phyloP scores from a whole-genome alignment of 1,140 invertebrate genomes.

The Drosophila lini region DNA sequence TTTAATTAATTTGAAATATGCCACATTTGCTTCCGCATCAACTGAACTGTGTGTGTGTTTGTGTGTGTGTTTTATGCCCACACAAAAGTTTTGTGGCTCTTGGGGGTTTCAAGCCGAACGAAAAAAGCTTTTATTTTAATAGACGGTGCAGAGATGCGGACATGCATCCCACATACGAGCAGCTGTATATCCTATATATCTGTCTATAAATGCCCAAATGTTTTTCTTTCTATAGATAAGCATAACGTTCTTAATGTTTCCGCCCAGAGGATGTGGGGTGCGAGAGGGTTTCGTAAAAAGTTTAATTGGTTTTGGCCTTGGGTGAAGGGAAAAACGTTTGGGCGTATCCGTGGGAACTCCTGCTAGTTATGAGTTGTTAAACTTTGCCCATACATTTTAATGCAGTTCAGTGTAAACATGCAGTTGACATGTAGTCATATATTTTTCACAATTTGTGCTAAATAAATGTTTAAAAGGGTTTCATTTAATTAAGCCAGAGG shows the following conservation, averaged over 20 bases:
- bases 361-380: conserved; percentile 24
- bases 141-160: conserved; percentile 16
- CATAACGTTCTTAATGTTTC: conserved; percentile 26
- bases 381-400: conserved; percentile 18
- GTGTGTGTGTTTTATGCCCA: conserved; percentile 38
- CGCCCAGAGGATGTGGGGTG: not conserved
- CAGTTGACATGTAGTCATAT: not conserved
- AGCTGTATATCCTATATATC: not conserved
- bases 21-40: conserved; percentile 38
- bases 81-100: conserved; percentile 50
- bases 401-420: not conserved
- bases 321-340: not conserved
- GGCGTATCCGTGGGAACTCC: conserved; percentile 7
- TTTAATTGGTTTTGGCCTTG: conserved; percentile 29
- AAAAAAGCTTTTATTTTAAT: conserved; percentile 69
- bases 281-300: conserved; percentile 14
- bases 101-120: conserved; percentile 3
- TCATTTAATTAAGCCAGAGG: not conserved
- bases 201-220: conserved; percentile 19
- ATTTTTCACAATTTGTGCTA: conserved; percentile 5
- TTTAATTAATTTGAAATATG: conserved; percentile 53
- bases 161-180: conserved; percentile 10
- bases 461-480: not conserved
- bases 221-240: conserved; percentile 17
- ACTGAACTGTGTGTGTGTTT: conserved; percentile 16